phyloP scores from a whole-genome alignment of 2,888 invertebrate species.

The Therioaphis trifolii region DNA sequence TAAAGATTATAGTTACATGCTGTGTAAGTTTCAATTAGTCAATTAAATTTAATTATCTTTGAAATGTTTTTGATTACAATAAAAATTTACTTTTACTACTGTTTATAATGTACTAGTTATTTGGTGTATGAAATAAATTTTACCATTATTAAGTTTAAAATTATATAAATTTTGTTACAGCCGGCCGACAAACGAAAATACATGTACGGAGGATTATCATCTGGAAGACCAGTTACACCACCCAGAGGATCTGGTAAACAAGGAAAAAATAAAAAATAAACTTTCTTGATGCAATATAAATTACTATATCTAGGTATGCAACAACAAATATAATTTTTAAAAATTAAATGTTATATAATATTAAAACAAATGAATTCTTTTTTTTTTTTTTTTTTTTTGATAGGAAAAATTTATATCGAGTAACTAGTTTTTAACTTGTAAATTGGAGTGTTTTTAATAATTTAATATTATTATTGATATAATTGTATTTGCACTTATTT shows the following conservation, averaged over 20 bases:
- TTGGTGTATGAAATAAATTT: background rate
- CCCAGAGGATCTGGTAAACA: slow-evolving; percentile 90
- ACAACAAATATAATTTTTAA: slow-evolving; percentile 55
- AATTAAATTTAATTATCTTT: background rate
- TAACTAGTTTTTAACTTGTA: slow-evolving; percentile 56
- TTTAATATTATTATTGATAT: slow-evolving; percentile 55
- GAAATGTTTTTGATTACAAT: background rate
- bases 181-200: slow-evolving; percentile 99
- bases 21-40: background rate
- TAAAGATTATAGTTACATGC: background rate
- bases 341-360: slow-evolving; percentile 48
- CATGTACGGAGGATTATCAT: slow-evolving; percentile 81
- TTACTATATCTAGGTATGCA: slow-evolving; percentile 47
- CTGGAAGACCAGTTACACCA: slow-evolving; percentile 97
- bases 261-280: slow-evolving; percentile 86
- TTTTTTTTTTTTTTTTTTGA: slow-evolving; percentile 43
- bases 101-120: background rate
- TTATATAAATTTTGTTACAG: slow-evolving; percentile 70
- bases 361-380: slow-evolving; percentile 51
- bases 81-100: background rate
- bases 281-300: slow-evolving; percentile 50
- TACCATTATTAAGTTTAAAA: background rate
- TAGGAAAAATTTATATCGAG: slow-evolving; percentile 49
- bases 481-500: slow-evolving; percentile 51
- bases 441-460: slow-evolving; percentile 48